Base-by-base conservation (phyloP, 2,113 vertebrate genomes). In the Echinops telfairi region DNA sequence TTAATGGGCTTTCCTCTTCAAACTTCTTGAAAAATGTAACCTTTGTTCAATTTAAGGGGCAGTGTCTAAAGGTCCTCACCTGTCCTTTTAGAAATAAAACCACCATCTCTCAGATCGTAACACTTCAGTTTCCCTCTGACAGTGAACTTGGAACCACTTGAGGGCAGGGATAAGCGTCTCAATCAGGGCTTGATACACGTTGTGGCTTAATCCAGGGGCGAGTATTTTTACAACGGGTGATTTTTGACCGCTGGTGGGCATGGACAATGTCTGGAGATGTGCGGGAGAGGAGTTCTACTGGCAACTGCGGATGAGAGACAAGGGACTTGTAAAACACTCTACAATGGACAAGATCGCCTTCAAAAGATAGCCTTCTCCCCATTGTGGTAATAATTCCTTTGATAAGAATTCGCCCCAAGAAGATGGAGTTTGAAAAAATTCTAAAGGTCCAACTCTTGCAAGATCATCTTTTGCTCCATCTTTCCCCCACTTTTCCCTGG, bases 1-100 rank as follows among this genome's bases (percentile, higher is more conserved):
- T 90, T 90, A 96, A 93, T 84, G 57, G 94, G 23, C 71, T 95
- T 94, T 92, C 92, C 85, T 92, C 90, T 88, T 66, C 92, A 66
- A 94, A 90, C 79, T 93, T 95, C 93, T 70, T 92, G 70, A 80
- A 92, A 57, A 81, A 4, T 88, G 29, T 94, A 96, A 86, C 76
- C 94, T 76, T 78, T 75, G 86, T 76, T 53, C 68, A 88, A 89
- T 91, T 94, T 89, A 94, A 95, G 88, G 83, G 81, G 58, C 27
- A 29, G 81, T 96, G 94, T 95, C 88, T 92, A 36, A 95, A 84
- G 86, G 80, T 90, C 68, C 36, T 92, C 43, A 40, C 66, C 85
- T 23, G 36, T 64, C 71, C 93, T 95, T 91, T 83, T 83, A 76
- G 64, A 68, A 92, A 27, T 78, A 85, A 86, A 25, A 19, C 70